phyloP scores from a whole-genome alignment of 2,113 vertebrate species.

The Pseudonaja textilis region DNA sequence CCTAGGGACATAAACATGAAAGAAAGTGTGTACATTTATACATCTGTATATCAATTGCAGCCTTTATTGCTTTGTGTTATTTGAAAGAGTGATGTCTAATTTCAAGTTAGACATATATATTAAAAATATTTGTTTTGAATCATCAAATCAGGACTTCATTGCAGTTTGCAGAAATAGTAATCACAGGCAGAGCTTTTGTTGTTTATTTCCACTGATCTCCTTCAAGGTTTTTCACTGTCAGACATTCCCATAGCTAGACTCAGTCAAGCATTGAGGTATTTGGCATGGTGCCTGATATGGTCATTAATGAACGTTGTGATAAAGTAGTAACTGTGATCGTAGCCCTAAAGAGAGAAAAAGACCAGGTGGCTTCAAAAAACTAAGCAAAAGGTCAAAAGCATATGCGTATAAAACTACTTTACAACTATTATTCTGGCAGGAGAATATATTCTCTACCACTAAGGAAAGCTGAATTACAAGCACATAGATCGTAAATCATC shows the following conservation, averaged over 20 bases:
- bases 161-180: conserved; percentile 10
- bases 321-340: conserved; percentile 97
- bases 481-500: neutral
- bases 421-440: neutral
- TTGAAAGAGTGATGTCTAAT: neutral
- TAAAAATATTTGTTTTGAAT: conserved; percentile 48
- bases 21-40: neutral
- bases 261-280: conserved; percentile 85
- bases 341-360: conserved; percentile 76
- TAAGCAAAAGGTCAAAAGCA: neutral
- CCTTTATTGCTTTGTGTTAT: neutral
- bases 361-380: conserved; percentile 6
- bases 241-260: neutral
- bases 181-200: neutral
- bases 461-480: neutral
- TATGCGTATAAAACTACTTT: too few species aligned
- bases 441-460: neutral
- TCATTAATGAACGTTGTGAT: conserved; percentile 89
- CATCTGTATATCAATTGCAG: neutral
- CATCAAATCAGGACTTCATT: conserved; percentile 16
- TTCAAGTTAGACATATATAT: neutral
- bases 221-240: conserved; percentile 5
- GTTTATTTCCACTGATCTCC: neutral
- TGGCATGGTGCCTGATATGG: conserved; percentile 95
- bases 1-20: neutral